Base-by-base conservation (phyloP, 2,797 vertebrate species). In the Anolis apletophallus region DNA sequence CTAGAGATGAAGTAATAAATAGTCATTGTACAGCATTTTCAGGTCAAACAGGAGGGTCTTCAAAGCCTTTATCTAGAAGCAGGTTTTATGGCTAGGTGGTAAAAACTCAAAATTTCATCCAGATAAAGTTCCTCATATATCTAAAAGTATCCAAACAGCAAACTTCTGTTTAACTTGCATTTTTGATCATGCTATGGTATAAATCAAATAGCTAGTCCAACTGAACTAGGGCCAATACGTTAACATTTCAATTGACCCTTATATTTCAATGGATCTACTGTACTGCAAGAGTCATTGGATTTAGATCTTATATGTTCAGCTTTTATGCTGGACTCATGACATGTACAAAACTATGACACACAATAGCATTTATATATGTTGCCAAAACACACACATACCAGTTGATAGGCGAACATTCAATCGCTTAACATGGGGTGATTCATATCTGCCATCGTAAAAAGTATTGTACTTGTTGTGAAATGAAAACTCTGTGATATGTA, bases 1-100 rank as follows among this genome's bases (percentile, higher is more conserved):
- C 98, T 97, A 82, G 1, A 88, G 34, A 61, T 9, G 46, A 85
- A n/a, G 87, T 36, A 64, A 90, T 78, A 83, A 9, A 86, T 19
- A 87, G 46, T 5, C 0, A n/a, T 3, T 0, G 0, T 81, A 61
- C 85, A 0, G n/a, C 55, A 7, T 46, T 76, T 75, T 4, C 50
- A 7, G 7, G 17, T 50, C 80, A 84, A 0, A 1, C 81, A 32
- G 1, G 0, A 79, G 84, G 0, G 32, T 59, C 55, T 74, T 50
- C 46, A 21, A 64, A 64, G 61, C 3, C 77, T 61, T 8, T 23
- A 61, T 80, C 67, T 67, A 54, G 32, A 23, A 69, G 34, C 61
- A 76, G 50, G 10, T 87, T 64, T 82, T 76, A 52, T 77, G 29
- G 16, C 10, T 10, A 50, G 32, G 7, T 17, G 21, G 17, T n/a